These are phyloP conservation scores for Denticeps clupeoides DNA, from an alignment of 2,797 vertebrate genomes.

Conservation along the genomic window DNA sequence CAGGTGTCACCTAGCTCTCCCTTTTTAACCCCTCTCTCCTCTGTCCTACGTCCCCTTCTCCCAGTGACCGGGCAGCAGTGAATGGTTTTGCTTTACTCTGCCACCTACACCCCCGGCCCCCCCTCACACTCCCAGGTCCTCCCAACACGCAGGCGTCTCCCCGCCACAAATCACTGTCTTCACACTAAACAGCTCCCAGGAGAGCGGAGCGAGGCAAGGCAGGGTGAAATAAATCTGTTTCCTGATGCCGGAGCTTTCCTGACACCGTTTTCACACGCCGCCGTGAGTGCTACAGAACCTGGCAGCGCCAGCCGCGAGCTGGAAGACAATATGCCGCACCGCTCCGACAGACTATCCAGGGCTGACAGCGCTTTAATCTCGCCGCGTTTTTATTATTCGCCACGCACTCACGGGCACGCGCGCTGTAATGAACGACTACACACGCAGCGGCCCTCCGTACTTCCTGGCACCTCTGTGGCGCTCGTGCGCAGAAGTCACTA, in stretches of 20 bases:
- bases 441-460: conserved; percentile 6
- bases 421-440: conserved; percentile 1
- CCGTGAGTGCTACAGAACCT: conserved; percentile 18
- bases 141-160: conserved; percentile 43
- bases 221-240: background rate
- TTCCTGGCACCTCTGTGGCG: too few species aligned
- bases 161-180: conserved; percentile 54
- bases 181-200: conserved; percentile 53
- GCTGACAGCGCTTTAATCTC: conserved; percentile 26
- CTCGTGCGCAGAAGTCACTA: too few species aligned
- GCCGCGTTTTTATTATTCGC: conserved; percentile 23
- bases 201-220: conserved; percentile 28
- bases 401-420: background rate
- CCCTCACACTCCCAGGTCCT: background rate
- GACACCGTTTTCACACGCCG: background rate
- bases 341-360: conserved; percentile 27
- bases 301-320: conserved; percentile 34
- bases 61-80: too few species aligned
- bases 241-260: background rate
- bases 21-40: conserved; percentile 1
- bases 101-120: too few species aligned
- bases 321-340: conserved; percentile 34
- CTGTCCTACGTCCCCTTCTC: conserved; percentile 16
- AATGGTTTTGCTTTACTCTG: too few species aligned
- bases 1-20: conserved; percentile 47